Evolutionary conservation across 2,888 invertebrate species (phyloP), one percentile per base, ranked within the genome.

Genomic region (Dermolepida albohirtum): DNA sequence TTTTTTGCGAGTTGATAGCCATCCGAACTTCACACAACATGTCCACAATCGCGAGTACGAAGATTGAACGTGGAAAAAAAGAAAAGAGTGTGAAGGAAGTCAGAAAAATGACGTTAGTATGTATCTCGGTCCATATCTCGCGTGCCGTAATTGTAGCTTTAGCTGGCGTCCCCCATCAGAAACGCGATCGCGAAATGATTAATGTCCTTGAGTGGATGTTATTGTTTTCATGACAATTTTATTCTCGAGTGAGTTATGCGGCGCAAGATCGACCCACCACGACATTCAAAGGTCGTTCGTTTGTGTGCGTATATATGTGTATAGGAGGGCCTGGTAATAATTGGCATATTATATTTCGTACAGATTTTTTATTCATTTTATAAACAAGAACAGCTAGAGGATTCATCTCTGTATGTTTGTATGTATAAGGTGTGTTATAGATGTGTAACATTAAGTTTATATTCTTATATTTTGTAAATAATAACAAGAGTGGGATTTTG

Each of bases 281-380:
- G 72, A 72, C 72, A 72, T 72, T 72, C 72, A 72, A 72, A 72
- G 72, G 71, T 71, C 72, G 71, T 67, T 43, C 54, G 70, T 72
- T 72, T 67, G 68, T 68, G 67, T 70, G 63, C 55, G 27, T 51
- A 8, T 8, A 17, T 17, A 22, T 5, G n/a, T 27, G 43, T 27
- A n/a, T n/a, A 57, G 2, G n/a, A 6, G 43, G 7, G n/a, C n/a
- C n/a, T 27, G 10, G 12, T 12, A 12, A 17, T 22, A n/a, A 14
- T 6, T 27, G 27, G 11, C 27, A 12, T 27, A 12, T 52, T 14
- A 11, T 29, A 12, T 27, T 22, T 22, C 4, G 22, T 51, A 22
- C 29, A 10, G 2, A 11, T 51, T 27, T 12, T 29, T 22, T 49
- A 5, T 8, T 22, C 11, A n/a, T n/a, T 22, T 17, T 22, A 22